Percentiles rank a stretch among this genome's conserved stretches.
Conservation (phyloP, 2,888 invertebrate species). For the Chironomus tentans region DNA sequence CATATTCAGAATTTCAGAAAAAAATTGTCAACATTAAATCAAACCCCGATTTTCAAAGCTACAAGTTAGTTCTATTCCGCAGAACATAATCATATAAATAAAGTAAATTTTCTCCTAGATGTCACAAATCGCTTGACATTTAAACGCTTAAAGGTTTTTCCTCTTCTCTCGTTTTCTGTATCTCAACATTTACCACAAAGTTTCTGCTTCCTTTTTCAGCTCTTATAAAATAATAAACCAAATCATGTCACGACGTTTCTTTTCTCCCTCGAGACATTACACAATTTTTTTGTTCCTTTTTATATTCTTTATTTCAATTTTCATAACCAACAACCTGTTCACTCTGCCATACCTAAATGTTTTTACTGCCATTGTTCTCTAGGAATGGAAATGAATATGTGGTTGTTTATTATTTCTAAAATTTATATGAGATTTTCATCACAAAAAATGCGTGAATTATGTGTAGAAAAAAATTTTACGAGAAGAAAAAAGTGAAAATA, state of each 20-base stretch:
- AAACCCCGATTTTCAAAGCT: too few species aligned
- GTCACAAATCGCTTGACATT: constrained; percentile 15
- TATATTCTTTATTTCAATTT: background rate
- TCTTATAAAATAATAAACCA: background rate
- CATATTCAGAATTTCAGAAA: too few species aligned
- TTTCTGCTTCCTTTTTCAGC: background rate
- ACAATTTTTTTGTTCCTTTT: background rate
- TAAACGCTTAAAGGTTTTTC: constrained; percentile 6
- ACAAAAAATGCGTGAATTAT: background rate
- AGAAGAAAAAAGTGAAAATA: background rate
- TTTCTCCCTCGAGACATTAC: background rate
- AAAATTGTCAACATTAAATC: too few species aligned
- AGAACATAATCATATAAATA: background rate
- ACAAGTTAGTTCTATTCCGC: background rate
- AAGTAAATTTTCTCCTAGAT: background rate
- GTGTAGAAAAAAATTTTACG: too few species aligned
- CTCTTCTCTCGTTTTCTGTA: too few species aligned
- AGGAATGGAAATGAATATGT: too few species aligned
- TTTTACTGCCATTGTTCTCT: too few species aligned
- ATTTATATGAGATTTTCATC: background rate
- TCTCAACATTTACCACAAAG: background rate
- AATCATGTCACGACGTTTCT: constrained; percentile 12
- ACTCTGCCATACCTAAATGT: too few species aligned
- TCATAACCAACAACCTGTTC: too few species aligned
- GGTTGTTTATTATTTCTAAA: too few species aligned